Conservation (phyloP, 2,113 vertebrate genomes). For the Pedetes capensis region DNA sequence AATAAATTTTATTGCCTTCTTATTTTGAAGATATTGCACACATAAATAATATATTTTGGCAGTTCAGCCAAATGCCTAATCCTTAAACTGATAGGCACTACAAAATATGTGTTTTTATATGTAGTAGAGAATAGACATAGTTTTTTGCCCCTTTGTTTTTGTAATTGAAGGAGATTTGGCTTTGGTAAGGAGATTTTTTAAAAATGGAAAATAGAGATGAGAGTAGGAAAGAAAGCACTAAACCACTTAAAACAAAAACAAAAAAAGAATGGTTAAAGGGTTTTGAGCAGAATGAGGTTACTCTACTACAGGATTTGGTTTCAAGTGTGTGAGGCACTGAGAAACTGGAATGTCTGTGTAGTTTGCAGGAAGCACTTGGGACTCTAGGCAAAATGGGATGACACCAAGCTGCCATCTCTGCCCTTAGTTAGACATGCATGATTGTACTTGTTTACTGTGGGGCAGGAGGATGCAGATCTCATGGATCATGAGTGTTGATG, state of each 20-base stretch:
- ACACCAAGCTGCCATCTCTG: background rate
- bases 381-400: background rate
- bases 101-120: background rate
- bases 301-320: background rate
- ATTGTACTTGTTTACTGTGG: background rate
- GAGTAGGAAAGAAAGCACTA: background rate
- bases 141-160: background rate
- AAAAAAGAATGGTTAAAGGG: background rate
- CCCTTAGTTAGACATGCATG: background rate
- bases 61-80: background rate
- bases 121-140: background rate
- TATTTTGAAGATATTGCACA: background rate
- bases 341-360: background rate
- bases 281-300: constrained; percentile 11
- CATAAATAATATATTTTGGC: background rate
- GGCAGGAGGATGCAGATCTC: background rate
- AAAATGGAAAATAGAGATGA: background rate
- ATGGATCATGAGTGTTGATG: background rate
- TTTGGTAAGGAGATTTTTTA: background rate
- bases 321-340: background rate
- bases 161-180: background rate
- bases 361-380: background rate
- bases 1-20: background rate
- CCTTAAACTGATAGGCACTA: background rate
- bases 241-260: too few species aligned